These are phyloP conservation scores for Eupeodes corollae DNA, from an alignment of 1,140 invertebrate genomes.

Conservation along the genomic window DNA sequence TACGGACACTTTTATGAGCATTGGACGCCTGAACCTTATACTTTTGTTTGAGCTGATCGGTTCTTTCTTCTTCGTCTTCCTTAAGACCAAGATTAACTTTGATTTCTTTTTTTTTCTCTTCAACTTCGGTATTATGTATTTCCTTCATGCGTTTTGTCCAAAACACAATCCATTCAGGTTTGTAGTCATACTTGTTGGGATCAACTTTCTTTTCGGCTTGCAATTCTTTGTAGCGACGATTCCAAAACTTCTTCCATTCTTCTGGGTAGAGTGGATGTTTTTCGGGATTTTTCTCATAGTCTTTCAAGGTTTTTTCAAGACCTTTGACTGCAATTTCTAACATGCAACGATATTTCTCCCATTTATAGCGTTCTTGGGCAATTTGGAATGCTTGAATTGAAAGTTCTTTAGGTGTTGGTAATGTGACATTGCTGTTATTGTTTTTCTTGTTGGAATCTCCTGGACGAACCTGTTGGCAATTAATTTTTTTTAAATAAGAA, in stretches of 20 bases:
- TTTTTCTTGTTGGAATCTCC: background rate
- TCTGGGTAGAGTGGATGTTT: constrained; percentile 74
- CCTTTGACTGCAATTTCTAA: constrained; percentile 36
- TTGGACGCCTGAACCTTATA: constrained; percentile 23
- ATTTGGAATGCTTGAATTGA: constrained; percentile 27
- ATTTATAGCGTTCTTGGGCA: constrained; percentile 42
- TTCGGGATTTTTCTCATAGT: constrained; percentile 71
- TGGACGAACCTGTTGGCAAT: background rate
- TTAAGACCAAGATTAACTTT: constrained; percentile 42
- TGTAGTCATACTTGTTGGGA: constrained; percentile 66
- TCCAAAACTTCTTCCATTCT: constrained; percentile 81
- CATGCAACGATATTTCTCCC: constrained; percentile 42
- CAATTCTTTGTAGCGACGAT: constrained; percentile 65
- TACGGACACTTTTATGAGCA: background rate
- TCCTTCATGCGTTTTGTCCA: constrained; percentile 72
- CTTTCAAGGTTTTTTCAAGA: constrained; percentile 48
- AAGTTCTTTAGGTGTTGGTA: constrained; percentile 32
- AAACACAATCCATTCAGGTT: constrained; percentile 73
- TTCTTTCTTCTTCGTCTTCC: constrained; percentile 30
- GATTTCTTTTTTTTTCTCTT: constrained; percentile 39
- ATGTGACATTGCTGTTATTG: background rate
- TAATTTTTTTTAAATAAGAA: no score
- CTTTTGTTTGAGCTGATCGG: constrained; percentile 26
- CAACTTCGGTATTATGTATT: constrained; percentile 47
- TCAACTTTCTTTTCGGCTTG: constrained; percentile 62